These are phyloP conservation scores for Ashinkailepas kermadecensis DNA, from an alignment of 2,888 invertebrate genomes.

Conservation along the genomic window DNA sequence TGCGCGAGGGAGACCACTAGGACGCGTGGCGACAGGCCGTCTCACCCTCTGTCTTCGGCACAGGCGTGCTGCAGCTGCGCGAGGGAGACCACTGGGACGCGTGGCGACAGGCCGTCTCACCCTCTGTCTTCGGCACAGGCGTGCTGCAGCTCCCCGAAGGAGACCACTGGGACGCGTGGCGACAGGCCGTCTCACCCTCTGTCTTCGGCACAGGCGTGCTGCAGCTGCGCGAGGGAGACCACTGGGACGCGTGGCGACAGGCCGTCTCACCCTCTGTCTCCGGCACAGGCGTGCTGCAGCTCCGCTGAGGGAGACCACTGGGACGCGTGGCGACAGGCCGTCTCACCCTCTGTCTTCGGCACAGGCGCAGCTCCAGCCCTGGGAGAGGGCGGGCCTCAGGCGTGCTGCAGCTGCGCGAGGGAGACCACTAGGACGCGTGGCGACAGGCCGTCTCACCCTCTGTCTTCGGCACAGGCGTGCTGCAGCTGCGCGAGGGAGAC, in stretches of 20 bases:
- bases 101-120: no score
- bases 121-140: neutral
- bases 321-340: conserved; percentile 82
- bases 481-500: conserved; percentile 38
- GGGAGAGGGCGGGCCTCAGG: no score
- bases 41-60: no score
- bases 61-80: neutral
- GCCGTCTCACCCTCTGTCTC: no score
- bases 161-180: conserved; percentile 65
- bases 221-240: no score
- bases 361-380: no score
- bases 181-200: conserved; percentile 52
- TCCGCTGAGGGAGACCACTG: conserved; percentile 32
- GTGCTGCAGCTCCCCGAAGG: conserved; percentile 41
- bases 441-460: no score
- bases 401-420: conserved; percentile 35
- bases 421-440: no score
- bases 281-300: conserved; percentile 40
- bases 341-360: no score
- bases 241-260: no score
- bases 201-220: neutral
- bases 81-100: no score
- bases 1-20: conserved; percentile 33
- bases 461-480: conserved; percentile 35
- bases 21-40: conserved; percentile 81